A percentile compares a stretch with the other conserved stretches of the same genome.
These are phyloP conservation scores for Chymomyza amoena DNA, from an alignment of 2,888 invertebrate species.

Conservation along the genomic window DNA sequence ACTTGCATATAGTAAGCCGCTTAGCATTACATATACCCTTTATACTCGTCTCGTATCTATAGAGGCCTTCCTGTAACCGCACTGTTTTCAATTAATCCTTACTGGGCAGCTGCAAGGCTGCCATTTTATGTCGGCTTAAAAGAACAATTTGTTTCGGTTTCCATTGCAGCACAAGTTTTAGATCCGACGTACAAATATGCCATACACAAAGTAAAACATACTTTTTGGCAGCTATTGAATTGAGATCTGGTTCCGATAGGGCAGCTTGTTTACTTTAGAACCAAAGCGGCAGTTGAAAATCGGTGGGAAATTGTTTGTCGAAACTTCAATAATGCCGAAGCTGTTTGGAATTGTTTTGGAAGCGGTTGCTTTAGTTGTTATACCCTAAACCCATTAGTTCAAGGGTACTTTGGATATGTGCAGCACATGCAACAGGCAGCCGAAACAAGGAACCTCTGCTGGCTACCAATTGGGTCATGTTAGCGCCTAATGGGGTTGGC, in stretches of 20 bases:
- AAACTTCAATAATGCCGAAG: neutral
- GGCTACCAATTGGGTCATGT: too few species aligned
- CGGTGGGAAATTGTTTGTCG: neutral
- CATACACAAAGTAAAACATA: neutral
- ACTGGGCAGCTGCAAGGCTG: constrained; percentile 9
- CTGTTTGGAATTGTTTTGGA: neutral
- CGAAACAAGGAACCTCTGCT: too few species aligned
- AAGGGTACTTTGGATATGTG: too few species aligned
- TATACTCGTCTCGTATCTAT: neutral
- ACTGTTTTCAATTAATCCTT: constrained; percentile 44
- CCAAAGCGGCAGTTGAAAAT: neutral
- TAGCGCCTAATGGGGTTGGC: too few species aligned
- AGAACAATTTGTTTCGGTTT: constrained; percentile 12
- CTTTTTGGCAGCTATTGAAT: neutral
- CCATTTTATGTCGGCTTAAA: constrained; percentile 25
- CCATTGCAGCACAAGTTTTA: constrained; percentile 19
- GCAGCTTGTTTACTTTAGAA: neutral
- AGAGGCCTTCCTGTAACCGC: neutral
- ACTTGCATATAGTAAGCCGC: neutral
- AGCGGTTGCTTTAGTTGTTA: neutral
- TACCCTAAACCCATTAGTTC: neutral
- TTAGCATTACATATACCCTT: neutral
- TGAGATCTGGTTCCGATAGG: neutral
- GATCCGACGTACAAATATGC: constrained; percentile 14
- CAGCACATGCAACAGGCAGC: too few species aligned